These are phyloP conservation scores for Orussus abietinus DNA, from an alignment of 1,140 invertebrate genomes.

Conservation along the genomic window DNA sequence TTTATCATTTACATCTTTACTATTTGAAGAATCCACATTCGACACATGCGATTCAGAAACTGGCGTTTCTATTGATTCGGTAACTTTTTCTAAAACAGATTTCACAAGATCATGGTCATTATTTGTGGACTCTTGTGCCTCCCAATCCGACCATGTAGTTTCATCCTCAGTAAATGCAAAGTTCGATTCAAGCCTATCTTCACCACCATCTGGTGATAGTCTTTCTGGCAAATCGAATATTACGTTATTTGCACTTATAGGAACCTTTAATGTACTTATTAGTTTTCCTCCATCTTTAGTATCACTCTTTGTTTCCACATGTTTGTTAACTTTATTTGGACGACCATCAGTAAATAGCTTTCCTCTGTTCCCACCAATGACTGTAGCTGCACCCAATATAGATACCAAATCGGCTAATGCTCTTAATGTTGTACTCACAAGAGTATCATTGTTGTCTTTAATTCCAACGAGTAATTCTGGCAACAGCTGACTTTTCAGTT, in stretches of 20 bases:
- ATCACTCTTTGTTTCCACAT: constrained; percentile 13
- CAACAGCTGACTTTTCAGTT: constrained; percentile 65
- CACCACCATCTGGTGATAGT: constrained; percentile 76
- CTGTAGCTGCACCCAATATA: constrained; percentile 71
- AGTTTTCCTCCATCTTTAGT: constrained; percentile 1
- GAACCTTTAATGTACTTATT: constrained; percentile 17
- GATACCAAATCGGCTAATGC: constrained; percentile 78
- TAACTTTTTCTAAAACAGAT: constrained; percentile 6
- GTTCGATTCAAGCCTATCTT: constrained; percentile 60
- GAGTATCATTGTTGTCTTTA: constrained; percentile 73
- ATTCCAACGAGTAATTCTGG: constrained; percentile 80
- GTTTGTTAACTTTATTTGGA: constrained; percentile 55
- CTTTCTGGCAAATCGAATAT: constrained; percentile 62
- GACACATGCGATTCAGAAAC: too few species aligned
- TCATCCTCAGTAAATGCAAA: constrained; percentile 50
- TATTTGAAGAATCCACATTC: neutral
- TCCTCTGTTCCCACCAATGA: constrained; percentile 75
- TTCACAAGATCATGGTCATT: constrained; percentile 19
- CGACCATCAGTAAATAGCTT: constrained; percentile 79
- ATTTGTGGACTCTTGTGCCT: constrained; percentile 52
- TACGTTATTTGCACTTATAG: constrained; percentile 8
- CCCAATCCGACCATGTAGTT: constrained; percentile 75
- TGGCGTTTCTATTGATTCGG: neutral
- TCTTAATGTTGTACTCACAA: constrained; percentile 74
- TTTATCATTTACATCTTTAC: constrained; percentile 7